Evolutionary conservation across 2,113 vertebrate species (phyloP), one percentile per base, ranked within the genome.

Genomic region (Strigops habroptila): DNA sequence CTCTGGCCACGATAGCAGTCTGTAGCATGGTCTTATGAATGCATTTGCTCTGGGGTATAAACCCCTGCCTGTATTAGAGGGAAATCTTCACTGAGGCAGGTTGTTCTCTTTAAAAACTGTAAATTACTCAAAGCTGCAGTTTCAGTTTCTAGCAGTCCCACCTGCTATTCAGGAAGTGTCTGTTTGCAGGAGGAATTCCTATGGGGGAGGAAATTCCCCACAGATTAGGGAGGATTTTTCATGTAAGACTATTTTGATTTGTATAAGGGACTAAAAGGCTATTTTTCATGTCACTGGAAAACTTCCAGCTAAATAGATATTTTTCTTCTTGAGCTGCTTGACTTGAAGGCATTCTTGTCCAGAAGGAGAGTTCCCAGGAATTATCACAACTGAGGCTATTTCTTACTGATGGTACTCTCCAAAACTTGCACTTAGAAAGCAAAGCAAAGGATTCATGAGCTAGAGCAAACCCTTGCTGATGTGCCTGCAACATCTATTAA

Each of bases 121-220:
- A 37, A 83, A 92, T 90, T 81, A 64, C 35, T 86, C 39, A 80
- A 68, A 93, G 73, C 80, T 88, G 65, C 60, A 62, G 35, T 64
- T 91, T 78, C 48, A 62, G 70, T 86, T 86, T 86, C 60, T 75
- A 81, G 57, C 76, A 88, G 73, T 84, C 88, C 48, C 90, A 88
- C 83, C 90, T 96, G 95, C 76, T 25, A 15, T 84, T 81, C 88
- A 93, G 92, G 95, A 97, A 93, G 69, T 88, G 86, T 81, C 86
- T 92, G 86, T 88, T 96, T 96, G 90, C 80, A 86, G 90, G 90
- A 86, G 80, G 86, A 93, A 94, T 96, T 95, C 88, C 71, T 94
- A 13, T 4, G 33, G 22, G 77, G 90, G 43, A 82, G 82, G 64
- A 96, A 96, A 93, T 88, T 95, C 83, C 69, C 90, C 17, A 22